Evolutionary conservation across 1,140 invertebrate genomes (phyloP), one percentile per base, ranked within the genome.

Genomic region (Stegodyphus dumicola): DNA sequence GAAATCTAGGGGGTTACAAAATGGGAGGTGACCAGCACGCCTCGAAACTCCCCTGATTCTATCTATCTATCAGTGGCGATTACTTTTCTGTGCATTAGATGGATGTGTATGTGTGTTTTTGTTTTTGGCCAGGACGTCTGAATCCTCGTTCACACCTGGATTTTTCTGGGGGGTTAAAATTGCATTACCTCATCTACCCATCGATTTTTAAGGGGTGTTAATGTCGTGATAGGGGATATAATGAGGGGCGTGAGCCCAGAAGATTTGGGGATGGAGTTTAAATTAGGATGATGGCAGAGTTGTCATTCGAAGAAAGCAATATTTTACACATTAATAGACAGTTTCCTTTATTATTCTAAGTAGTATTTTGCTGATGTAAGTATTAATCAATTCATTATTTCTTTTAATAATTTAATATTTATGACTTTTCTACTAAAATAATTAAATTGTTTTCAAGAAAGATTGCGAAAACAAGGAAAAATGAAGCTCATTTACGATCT

Each of bases 141-240:
- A 17, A 53, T 74, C n/a, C 52, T 54, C 15, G 52, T 18, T 74
- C 15, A 52, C 71, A 74, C 51, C 71, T 74, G 71, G 71, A 17
- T 7, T n/a, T 13, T 71, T 33, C 33, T 10, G 65, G 7, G n/a
- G 65, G 65, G 52, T n/a, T 15, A 10, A 52, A 79, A 70, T 60
- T 11, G 69, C 33, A 60, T 80, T 60, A 71, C 52, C 66, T 80
- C 67, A 56, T 80, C 64, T 80, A 7, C 67, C 77, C 49, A 80
- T 80, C 77, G 77, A 80, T 80, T 80, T 80, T 80, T 53, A 66
- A 53, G 70, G 79, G 70, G 77, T 71, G 77, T 80, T 71, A 80
- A 80, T 80, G 33, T 81, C 79, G 79, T 81, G 79, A 81, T 81
- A 81, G 79, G 79, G 79, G 79, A 81, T 74, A 66, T 81, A 81